These are phyloP conservation scores for Achlya flavicornis DNA, from an alignment of 2,888 invertebrate species.

Conservation along the genomic window DNA sequence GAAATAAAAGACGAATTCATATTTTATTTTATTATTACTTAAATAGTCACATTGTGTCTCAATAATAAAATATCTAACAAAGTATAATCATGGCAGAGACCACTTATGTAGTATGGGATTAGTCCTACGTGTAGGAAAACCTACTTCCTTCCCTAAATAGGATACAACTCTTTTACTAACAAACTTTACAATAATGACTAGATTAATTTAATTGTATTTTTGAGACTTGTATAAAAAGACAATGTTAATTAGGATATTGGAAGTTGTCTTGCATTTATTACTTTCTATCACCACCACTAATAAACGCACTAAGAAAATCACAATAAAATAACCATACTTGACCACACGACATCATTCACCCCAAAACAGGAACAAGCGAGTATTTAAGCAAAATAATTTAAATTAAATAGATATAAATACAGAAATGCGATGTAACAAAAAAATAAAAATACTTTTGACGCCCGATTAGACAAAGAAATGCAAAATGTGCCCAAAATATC, in stretches of 20 bases:
- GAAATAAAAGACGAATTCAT: slow-evolving; percentile 35
- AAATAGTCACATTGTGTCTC: slow-evolving; percentile 73
- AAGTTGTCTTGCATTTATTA: slow-evolving; percentile 65
- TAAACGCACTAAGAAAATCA: slow-evolving; percentile 67
- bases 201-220: slow-evolving; percentile 66
- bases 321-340: slow-evolving; percentile 55
- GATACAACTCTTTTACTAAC: slow-evolving; percentile 70
- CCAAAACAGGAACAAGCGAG: slow-evolving; percentile 72
- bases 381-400: slow-evolving; percentile 72
- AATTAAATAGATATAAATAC: slow-evolving; percentile 56
- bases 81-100: slow-evolving; percentile 67
- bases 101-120: slow-evolving; percentile 57
- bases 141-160: slow-evolving; percentile 61
- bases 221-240: slow-evolving; percentile 66
- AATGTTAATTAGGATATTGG: slow-evolving; percentile 74
- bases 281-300: slow-evolving; percentile 63
- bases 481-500: slow-evolving; percentile 79
- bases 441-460: slow-evolving; percentile 58
- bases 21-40: slow-evolving; percentile 61
- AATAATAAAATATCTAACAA: slow-evolving; percentile 65
- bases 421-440: slow-evolving; percentile 73
- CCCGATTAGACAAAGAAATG: slow-evolving; percentile 78
- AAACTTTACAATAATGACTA: slow-evolving; percentile 79
- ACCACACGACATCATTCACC: slow-evolving; percentile 66
- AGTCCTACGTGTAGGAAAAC: slow-evolving; percentile 74